These are phyloP conservation scores for Zaprionus ornatus DNA, from an alignment of 1,140 invertebrate genomes.

Conservation along the genomic window DNA sequence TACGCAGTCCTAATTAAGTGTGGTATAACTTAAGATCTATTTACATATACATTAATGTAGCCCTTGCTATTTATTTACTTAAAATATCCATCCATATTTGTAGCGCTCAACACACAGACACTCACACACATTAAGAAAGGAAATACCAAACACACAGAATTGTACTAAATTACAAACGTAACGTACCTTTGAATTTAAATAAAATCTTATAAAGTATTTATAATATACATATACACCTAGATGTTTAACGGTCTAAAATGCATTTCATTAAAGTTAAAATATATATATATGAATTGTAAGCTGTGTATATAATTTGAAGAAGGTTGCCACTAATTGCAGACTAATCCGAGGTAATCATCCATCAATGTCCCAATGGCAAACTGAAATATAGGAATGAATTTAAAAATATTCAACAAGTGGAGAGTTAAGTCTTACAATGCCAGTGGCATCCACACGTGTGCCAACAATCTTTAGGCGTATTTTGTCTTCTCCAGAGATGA, in stretches of 20 bases:
- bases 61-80: slow-evolving; percentile 60
- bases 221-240: slow-evolving; percentile 69
- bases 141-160: slow-evolving; percentile 42
- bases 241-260: slow-evolving; percentile 74
- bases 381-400: slow-evolving; percentile 71
- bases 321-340: slow-evolving; percentile 79
- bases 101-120: slow-evolving; percentile 43
- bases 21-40: slow-evolving; percentile 51
- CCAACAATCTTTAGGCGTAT: slow-evolving; percentile 99
- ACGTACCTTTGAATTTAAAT: slow-evolving; percentile 79
- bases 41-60: slow-evolving; percentile 43
- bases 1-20: slow-evolving; percentile 51
- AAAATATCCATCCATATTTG: slow-evolving; percentile 59
- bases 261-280: slow-evolving; percentile 76
- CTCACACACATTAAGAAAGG: slow-evolving; percentile 27
- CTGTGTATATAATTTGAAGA: background rate
- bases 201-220: slow-evolving; percentile 80
- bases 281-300: slow-evolving; percentile 49
- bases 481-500: slow-evolving; percentile 99
- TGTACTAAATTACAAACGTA: slow-evolving; percentile 77
- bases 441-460: slow-evolving; percentile 97
- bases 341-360: slow-evolving; percentile 97
- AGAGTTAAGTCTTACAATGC: slow-evolving; percentile 89
- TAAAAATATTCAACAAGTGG: background rate
- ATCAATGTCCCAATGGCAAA: slow-evolving; percentile 99